Evolutionary conservation across 2,113 vertebrate genomes (phyloP).

Genomic region (Passer domesticus): DNA sequence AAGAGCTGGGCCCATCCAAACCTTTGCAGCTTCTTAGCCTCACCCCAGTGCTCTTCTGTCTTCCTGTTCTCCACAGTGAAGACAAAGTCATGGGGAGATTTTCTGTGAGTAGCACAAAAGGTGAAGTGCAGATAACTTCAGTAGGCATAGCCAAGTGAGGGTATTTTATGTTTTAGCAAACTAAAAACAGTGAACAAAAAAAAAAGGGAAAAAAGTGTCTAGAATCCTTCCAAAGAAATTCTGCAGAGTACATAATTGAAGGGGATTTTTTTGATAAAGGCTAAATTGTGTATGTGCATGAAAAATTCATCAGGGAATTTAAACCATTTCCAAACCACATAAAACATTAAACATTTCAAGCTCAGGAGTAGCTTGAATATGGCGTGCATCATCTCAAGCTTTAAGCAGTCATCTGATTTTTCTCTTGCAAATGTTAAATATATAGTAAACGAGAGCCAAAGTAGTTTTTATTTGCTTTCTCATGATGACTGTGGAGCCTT

Average conservation of each 20-base stretch:
- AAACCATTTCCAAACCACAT: conserved; percentile 48
- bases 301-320: conserved; percentile 62
- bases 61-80: neutral
- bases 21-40: neutral
- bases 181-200: neutral
- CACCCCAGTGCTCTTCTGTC: neutral
- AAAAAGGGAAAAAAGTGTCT: accelerated
- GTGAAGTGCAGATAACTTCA: neutral
- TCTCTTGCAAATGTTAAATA: conserved; percentile 33
- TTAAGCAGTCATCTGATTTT: conserved; percentile 15
- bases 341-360: conserved; percentile 52
- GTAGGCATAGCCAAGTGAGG: neutral
- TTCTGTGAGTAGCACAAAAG: conserved; percentile 23
- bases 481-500: neutral
- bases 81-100: neutral
- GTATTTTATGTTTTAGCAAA: neutral
- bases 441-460: neutral
- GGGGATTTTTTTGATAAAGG: conserved; percentile 24
- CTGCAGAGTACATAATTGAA: conserved; percentile 46
- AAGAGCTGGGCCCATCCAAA: neutral
- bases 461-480: conserved; percentile 9
- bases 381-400: conserved; percentile 4
- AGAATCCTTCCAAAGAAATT: conserved; percentile 1
- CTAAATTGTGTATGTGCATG: conserved; percentile 44
- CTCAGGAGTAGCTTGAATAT: conserved; percentile 49